A percentile compares a stretch with the other conserved stretches of the same genome.
These are phyloP conservation scores for Drosophila hydei DNA, from an alignment of 1,140 invertebrate genomes.

Conservation along the genomic window DNA sequence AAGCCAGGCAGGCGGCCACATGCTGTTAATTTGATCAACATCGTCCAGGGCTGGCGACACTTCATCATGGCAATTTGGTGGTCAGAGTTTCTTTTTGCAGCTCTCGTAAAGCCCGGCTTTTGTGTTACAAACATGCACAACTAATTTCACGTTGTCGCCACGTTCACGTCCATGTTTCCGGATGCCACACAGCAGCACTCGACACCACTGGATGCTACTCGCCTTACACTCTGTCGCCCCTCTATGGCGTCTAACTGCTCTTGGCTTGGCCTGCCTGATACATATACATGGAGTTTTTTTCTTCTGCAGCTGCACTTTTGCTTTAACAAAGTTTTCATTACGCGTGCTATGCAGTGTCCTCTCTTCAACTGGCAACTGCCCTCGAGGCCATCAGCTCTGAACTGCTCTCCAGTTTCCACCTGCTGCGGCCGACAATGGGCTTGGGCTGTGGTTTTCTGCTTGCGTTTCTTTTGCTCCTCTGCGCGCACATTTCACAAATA, in stretches of 20 bases:
- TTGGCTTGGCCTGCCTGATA: conserved; percentile 17
- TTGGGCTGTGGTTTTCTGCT: conserved; percentile 55
- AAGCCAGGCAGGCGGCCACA: conserved; percentile 38
- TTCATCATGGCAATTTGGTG: conserved; percentile 76
- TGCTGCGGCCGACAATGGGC: conserved; percentile 60
- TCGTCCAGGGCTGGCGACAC: conserved; percentile 41
- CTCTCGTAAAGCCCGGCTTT: conserved; percentile 58
- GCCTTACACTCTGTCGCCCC: conserved; percentile 24
- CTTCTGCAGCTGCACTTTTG: conserved; percentile 32
- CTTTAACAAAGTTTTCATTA: conserved; percentile 75
- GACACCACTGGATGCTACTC: conserved; percentile 56
- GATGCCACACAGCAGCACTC: conserved; percentile 47
- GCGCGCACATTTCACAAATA: conserved; percentile 62
- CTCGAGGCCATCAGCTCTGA: conserved; percentile 11
- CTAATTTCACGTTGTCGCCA: conserved; percentile 78
- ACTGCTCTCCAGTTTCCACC: conserved; percentile 21
- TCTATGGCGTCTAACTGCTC: background rate
- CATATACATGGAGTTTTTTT: background rate
- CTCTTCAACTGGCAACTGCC: conserved; percentile 20
- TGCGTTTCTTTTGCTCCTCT: conserved; percentile 39
- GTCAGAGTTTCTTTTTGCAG: conserved; percentile 45
- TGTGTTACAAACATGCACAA: conserved; percentile 67
- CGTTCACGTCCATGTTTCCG: conserved; percentile 38
- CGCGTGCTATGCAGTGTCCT: conserved; percentile 60
- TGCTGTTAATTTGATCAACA: conserved; percentile 80